Conservation (phyloP, 2,797 vertebrate species). For the Lophotriccus pileatus region DNA sequence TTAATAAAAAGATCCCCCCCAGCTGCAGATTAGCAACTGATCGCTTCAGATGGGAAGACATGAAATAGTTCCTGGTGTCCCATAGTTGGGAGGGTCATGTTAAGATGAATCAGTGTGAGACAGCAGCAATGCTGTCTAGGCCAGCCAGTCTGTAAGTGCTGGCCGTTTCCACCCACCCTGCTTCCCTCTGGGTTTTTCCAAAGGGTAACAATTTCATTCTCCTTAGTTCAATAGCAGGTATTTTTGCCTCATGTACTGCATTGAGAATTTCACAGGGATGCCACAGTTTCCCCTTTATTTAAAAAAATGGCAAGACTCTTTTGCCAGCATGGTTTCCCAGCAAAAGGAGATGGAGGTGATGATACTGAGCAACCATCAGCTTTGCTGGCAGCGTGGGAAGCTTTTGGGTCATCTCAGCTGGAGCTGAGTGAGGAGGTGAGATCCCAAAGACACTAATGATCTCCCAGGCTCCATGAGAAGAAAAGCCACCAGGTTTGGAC, state of each 20-base stretch:
- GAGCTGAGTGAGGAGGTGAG: accelerated
- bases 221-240: neutral
- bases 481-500: neutral
- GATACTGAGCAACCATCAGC: neutral
- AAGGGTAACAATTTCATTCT: neutral
- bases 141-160: neutral
- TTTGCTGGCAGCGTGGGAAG: neutral
- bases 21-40: neutral
- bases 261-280: neutral
- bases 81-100: neutral
- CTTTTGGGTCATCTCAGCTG: neutral
- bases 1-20: neutral
- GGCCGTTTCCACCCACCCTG: accelerated
- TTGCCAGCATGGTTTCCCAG: neutral
- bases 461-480: neutral
- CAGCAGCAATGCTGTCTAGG: neutral
- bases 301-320: neutral
- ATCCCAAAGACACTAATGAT: neutral
- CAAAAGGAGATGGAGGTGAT: neutral
- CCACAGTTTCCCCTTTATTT: neutral
- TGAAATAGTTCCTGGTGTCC: neutral
- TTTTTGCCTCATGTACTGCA: neutral
- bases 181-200: neutral
- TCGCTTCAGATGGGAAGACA: neutral
- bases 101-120: accelerated